phyloP scores from a whole-genome alignment of 1,140 invertebrate genomes.

The Sweltsa coloradensis region DNA sequence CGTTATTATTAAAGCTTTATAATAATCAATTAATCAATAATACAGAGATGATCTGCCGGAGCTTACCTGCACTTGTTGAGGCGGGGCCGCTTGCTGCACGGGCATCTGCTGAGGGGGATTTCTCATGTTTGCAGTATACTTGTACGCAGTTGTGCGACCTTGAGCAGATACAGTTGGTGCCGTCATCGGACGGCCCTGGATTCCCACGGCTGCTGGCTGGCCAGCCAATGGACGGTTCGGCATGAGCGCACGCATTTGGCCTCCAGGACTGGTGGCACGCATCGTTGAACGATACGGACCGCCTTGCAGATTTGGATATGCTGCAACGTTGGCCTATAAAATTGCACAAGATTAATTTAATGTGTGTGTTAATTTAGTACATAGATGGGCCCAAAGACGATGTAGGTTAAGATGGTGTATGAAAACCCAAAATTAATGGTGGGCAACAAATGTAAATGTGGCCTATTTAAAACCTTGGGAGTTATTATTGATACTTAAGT shows the following conservation, averaged over 20 bases:
- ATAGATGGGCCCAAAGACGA: too few species aligned
- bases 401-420: too few species aligned
- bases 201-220: constrained; percentile 30
- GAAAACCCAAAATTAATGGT: too few species aligned
- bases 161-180: constrained; percentile 49
- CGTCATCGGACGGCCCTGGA: constrained; percentile 35
- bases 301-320: constrained; percentile 52
- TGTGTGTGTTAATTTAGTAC: too few species aligned
- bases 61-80: too few species aligned
- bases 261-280: constrained; percentile 48
- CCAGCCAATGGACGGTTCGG: constrained; percentile 73
- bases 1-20: too few species aligned
- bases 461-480: too few species aligned
- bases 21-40: too few species aligned
- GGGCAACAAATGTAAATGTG: too few species aligned
- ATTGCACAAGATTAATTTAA: too few species aligned
- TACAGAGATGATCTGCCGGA: constrained; percentile 35
- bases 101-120: constrained; percentile 28
- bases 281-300: constrained; percentile 38
- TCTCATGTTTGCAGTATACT: constrained; percentile 54
- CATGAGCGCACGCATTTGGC: constrained; percentile 54
- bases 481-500: too few species aligned
- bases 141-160: constrained; percentile 61
- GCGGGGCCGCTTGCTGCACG: constrained; percentile 35
- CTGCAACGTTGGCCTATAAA: too few species aligned